phyloP scores from a whole-genome alignment of 2,797 vertebrate genomes.

The Psittacula echo region DNA sequence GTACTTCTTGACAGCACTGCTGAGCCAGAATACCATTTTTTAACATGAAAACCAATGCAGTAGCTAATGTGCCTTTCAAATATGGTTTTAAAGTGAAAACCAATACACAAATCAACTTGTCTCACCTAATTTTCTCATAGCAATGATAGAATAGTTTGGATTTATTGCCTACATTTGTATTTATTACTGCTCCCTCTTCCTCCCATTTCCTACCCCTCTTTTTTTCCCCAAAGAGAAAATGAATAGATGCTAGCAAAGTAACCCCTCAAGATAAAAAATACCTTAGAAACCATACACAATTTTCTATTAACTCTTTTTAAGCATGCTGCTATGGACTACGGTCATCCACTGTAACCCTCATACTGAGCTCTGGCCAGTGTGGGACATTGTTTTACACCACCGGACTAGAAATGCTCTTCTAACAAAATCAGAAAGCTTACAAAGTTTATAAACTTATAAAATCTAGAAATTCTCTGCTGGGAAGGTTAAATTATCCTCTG shows the following conservation, averaged over 20 bases:
- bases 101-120: conserved; percentile 13
- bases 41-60: conserved; percentile 22
- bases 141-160: not conserved
- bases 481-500: not conserved
- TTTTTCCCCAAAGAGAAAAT: not conserved
- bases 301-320: not conserved
- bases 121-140: conserved; percentile 15
- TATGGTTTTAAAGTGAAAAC: conserved; percentile 17
- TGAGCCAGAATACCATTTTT: conserved; percentile 30
- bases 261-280: conserved; percentile 8
- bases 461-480: not conserved
- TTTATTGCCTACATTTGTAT: not conserved
- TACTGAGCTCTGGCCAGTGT: not conserved
- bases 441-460: not conserved
- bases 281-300: not conserved
- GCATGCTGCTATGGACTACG: not conserved
- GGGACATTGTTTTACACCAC: not conserved
- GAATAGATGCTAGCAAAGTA: not conserved
- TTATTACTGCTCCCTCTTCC: not conserved
- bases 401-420: not conserved
- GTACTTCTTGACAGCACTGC: conserved; percentile 41
- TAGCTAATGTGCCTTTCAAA: conserved; percentile 38
- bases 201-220: not conserved
- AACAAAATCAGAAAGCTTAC: not conserved
- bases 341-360: not conserved